A percentile compares a stretch with the other conserved stretches of the same genome.
Evolutionary conservation across 2,797 vertebrate genomes (phyloP).

Genomic region (Xenops minutus): DNA sequence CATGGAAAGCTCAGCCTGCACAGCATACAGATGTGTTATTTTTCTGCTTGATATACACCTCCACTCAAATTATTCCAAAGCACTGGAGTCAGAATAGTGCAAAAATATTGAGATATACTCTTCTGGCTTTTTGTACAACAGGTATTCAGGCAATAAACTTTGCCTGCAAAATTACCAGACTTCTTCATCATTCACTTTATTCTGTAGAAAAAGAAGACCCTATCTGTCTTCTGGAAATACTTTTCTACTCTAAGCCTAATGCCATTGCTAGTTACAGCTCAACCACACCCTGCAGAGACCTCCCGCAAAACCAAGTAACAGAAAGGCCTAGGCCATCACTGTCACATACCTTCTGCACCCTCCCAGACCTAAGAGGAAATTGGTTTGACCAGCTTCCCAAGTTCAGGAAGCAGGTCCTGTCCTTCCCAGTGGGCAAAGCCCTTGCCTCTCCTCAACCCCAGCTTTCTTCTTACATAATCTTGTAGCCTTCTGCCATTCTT

Average conservation of each 20-base stretch:
- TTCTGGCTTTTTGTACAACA: neutral
- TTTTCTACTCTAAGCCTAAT: neutral
- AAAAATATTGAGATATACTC: neutral
- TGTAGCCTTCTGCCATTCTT: neutral
- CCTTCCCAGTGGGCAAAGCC: neutral
- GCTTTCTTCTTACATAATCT: neutral
- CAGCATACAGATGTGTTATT: neutral
- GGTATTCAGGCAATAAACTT: neutral
- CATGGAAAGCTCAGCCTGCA: neutral
- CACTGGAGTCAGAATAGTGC: neutral
- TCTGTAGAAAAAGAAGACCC: neutral
- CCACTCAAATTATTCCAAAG: neutral
- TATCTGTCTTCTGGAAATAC: neutral
- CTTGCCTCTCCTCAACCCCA: neutral
- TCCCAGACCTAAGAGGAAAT: neutral
- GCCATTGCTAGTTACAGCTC: neutral
- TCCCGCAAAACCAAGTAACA: neutral
- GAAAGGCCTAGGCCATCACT: neutral
- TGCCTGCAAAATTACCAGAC: neutral
- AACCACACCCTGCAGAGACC: neutral
- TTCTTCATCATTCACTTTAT: neutral
- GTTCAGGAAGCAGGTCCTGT: neutral
- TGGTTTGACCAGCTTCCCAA: neutral
- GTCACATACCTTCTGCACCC: neutral
- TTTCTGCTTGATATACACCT: neutral